Conservation (phyloP, 2,797 vertebrate species). For the Peromyscus melanophrys region DNA sequence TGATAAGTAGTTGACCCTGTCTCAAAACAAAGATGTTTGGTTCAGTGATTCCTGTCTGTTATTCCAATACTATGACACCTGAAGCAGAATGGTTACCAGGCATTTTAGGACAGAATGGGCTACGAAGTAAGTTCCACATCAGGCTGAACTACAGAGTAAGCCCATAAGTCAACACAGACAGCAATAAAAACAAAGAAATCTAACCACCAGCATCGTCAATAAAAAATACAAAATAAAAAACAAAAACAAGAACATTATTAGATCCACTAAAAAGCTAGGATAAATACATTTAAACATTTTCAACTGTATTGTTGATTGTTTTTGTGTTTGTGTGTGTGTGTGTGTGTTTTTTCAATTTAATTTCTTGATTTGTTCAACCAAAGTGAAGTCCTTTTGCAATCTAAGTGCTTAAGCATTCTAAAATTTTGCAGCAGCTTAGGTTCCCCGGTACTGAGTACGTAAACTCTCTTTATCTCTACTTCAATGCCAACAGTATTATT, state of each 20-base stretch:
- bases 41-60: not conserved
- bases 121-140: not conserved
- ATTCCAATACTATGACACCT: not conserved
- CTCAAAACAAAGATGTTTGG: not conserved
- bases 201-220: not conserved
- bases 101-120: not conserved
- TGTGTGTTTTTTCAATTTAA: not conserved
- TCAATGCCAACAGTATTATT: not conserved
- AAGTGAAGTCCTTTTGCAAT: not conserved
- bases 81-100: not conserved
- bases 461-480: not conserved
- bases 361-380: no score
- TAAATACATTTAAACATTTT: not conserved
- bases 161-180: not conserved
- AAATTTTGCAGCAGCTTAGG: not conserved
- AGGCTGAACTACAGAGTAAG: not conserved
- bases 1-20: not conserved
- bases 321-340: not conserved
- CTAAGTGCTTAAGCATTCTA: not conserved
- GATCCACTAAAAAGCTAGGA: not conserved
- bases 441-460: no score
- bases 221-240: not conserved
- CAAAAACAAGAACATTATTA: not conserved
- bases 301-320: not conserved
- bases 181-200: not conserved